Conservation (phyloP, 2,797 vertebrate genomes). For the Carduelis carduelis region DNA sequence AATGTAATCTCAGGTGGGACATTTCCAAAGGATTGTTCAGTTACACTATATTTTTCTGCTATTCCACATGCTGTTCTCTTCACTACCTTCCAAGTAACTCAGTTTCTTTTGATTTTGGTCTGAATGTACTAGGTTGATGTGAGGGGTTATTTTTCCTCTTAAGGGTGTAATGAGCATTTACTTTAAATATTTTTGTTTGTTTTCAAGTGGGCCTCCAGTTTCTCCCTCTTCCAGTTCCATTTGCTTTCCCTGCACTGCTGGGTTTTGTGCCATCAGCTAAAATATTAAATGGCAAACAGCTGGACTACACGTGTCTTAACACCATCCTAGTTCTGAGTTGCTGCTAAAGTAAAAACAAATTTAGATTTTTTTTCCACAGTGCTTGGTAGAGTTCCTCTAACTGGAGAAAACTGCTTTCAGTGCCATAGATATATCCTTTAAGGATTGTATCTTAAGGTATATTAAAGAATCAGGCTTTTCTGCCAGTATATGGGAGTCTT, state of each 20-base stretch:
- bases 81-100: background rate
- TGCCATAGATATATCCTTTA: background rate
- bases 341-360: constrained; percentile 14
- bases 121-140: background rate
- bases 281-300: constrained; percentile 9
- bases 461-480: background rate
- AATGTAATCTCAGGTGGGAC: constrained; percentile 21
- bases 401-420: background rate
- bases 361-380: background rate
- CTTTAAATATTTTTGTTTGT: background rate
- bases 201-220: background rate
- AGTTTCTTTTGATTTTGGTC: background rate
- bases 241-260: background rate
- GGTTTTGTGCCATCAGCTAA: constrained; percentile 10
- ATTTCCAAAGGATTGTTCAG: background rate
- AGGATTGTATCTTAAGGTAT: background rate
- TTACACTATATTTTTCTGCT: background rate
- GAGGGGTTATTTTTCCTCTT: background rate
- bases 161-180: background rate
- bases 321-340: background rate
- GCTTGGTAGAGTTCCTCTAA: background rate
- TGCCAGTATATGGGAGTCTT: background rate
- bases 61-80: background rate
- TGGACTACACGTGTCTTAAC: background rate
- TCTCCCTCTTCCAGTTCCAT: background rate